phyloP scores from a whole-genome alignment of 1,140 invertebrate genomes.

The Micrasema minimum region DNA sequence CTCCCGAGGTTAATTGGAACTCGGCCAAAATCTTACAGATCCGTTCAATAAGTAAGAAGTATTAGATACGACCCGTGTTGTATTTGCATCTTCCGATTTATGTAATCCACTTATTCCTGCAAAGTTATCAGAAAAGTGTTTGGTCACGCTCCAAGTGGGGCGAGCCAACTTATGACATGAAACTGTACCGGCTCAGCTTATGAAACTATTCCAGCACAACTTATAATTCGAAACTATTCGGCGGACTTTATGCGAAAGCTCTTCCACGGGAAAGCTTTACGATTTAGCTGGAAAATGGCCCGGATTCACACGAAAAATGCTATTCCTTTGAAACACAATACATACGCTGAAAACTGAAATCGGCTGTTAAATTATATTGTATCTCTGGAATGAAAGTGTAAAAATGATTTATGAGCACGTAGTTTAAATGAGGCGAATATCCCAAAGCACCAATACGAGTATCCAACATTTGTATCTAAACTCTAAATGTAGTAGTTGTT shows the following conservation, averaged over 20 bases:
- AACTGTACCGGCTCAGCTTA: conserved; percentile 22
- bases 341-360: conserved; percentile 2
- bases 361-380: not conserved
- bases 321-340: conserved; percentile 17
- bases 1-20: not conserved
- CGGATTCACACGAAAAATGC: conserved; percentile 26
- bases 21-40: not conserved
- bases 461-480: no score
- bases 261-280: conserved; percentile 44
- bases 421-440: no score
- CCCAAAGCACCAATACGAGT: no score
- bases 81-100: conserved; percentile 36
- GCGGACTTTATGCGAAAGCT: conserved; percentile 42
- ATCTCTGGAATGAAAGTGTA: not conserved
- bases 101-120: conserved; percentile 43
- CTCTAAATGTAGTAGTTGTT: no score
- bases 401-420: no score
- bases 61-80: conserved; percentile 20
- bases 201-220: conserved; percentile 23
- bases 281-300: conserved; percentile 33
- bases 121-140: conserved; percentile 50
- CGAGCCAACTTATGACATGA: conserved; percentile 46
- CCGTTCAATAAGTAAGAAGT: conserved; percentile 4
- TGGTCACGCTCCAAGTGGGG: conserved; percentile 51
- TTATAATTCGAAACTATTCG: conserved; percentile 31